Base-by-base conservation (phyloP, 2,888 invertebrate species). In the Cataglyphis rosenhaueri region DNA sequence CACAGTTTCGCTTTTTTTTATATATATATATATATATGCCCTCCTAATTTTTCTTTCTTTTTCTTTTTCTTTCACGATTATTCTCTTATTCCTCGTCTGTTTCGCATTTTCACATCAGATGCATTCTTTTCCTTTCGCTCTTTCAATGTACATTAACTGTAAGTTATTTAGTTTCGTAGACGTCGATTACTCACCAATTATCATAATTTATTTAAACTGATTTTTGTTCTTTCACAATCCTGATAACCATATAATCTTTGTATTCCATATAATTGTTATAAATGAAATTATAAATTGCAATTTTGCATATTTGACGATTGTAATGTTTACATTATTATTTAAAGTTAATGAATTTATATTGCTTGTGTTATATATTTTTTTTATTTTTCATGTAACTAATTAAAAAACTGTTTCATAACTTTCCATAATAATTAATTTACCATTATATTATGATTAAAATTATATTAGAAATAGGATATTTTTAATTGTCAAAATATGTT, bases 151-250 rank as follows among this genome's bases (percentile, higher is more conserved):
- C 75, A 76, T 76, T 82, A 84, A 71, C 35, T 84, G 83, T 62
- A 48, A 48, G 38, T 81, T 61, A 21, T 65, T 57, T 79, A 81
- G 32, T 65, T 38, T 65, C 9, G 61, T 41, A 62, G 84, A 78
- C 71, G 84, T 83, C 74, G 64, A 65, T 82, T 83, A 82, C 84
- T 70, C 75, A 78, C 44, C 64, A 21, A 76, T 71, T 59, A 29
- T 35, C 61, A 78, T 35, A 29, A 76, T 44, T 65, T 48, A 48
- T 41, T 52, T 35, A 35, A 66, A 76, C 38, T 25, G n/a, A 38
- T 55, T 55, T 25, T 12, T 25, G 4, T 44, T 15, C n/a, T 12
- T 9, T 15, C n/a, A 44, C 61, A 44, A 74, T 73, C 52, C 9
- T 66, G 66, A 55, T 35, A 76, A 25, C 62, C 62, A 6, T 29